A percentile compares a stretch with the other conserved stretches of the same genome.
Evolutionary conservation across 2,113 vertebrate species (phyloP).

Genomic region (Picathartes gymnocephalus): DNA sequence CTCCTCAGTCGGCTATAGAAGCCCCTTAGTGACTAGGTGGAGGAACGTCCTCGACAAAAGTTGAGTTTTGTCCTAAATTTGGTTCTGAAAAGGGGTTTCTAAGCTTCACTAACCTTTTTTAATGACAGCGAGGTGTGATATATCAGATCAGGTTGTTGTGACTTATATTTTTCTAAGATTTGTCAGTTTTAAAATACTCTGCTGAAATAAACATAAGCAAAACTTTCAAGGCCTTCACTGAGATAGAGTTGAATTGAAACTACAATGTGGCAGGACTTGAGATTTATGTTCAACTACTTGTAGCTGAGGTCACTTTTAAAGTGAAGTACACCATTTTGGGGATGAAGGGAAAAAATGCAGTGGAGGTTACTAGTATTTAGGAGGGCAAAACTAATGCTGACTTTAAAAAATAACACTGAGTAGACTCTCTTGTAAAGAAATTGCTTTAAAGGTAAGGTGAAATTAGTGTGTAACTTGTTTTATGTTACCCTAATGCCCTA

Average conservation of each 20-base stretch:
- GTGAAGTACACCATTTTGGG: accelerated
- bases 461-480: neutral
- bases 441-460: neutral
- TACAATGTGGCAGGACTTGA: neutral
- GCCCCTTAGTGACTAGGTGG: neutral
- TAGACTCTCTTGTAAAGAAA: neutral
- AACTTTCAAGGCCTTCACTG: neutral
- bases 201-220: neutral
- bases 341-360: neutral
- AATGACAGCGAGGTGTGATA: accelerated
- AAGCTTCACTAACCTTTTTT: neutral
- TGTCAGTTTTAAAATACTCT: neutral
- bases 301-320: neutral
- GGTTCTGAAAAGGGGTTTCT: neutral
- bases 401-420: neutral
- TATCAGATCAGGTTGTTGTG: neutral
- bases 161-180: neutral
- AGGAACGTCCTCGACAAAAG: neutral
- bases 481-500: neutral
- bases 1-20: neutral
- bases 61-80: too few relatives aligned
- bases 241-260: neutral
- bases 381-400: neutral
- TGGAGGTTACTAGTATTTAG: neutral
- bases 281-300: neutral